Evolutionary conservation across 2,888 invertebrate species (phyloP).

Genomic region (Melanargia galathea): DNA sequence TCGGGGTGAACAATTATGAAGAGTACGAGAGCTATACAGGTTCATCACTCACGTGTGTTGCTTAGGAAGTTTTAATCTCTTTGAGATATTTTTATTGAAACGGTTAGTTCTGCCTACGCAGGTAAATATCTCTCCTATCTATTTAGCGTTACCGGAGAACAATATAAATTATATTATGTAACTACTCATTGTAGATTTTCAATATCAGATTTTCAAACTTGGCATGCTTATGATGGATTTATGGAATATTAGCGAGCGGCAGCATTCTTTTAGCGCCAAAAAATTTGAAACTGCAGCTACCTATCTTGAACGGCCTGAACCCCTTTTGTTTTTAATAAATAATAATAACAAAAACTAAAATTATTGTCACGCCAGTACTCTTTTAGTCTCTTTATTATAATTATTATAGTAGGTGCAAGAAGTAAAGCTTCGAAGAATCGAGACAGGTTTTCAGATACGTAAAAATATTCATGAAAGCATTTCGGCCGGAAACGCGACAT

Average conservation of each 20-base stretch:
- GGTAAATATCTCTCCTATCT: neutral
- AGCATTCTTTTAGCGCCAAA: neutral
- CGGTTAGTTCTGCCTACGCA: neutral
- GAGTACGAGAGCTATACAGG: conserved; percentile 5
- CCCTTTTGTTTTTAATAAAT: neutral
- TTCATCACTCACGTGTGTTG: conserved; percentile 12
- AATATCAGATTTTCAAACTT: neutral
- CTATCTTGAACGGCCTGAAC: too few relatives aligned
- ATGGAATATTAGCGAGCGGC: neutral
- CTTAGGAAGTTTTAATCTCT: neutral
- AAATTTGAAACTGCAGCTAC: conserved; percentile 2
- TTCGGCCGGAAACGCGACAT: neutral
- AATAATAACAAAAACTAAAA: too few relatives aligned
- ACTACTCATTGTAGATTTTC: too few relatives aligned
- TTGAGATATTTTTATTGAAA: neutral
- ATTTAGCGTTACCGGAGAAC: neutral
- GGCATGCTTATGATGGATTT: neutral
- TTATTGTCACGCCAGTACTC: neutral
- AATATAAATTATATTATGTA: neutral
- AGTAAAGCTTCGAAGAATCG: neutral
- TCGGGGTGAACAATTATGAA: conserved; percentile 23
- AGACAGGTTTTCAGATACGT: conserved; percentile 1
- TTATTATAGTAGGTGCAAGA: too few relatives aligned
- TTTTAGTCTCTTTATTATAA: neutral
- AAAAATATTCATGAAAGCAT: neutral